Base-by-base conservation (phyloP, 2,797 vertebrate species). In the Neopelma chrysocephalum region DNA sequence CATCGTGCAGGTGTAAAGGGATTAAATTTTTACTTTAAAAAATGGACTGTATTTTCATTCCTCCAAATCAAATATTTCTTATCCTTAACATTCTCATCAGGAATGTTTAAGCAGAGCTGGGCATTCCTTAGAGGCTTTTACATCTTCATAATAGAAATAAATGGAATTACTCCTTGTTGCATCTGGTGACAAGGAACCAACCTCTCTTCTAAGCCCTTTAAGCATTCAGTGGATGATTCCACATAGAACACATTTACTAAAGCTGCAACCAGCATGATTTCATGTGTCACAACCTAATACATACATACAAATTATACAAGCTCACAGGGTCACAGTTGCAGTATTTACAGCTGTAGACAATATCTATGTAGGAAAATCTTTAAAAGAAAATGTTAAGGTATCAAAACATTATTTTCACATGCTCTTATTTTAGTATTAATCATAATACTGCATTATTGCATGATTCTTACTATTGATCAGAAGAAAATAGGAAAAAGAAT, bases 241-340 rank as follows among this genome's bases (percentile, higher is more conserved):
- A 91, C 34, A 80, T 25, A 71, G 25, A 92, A 61, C 9, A 61
- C 32, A 66, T 80, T 87, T 82, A 80, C 56, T 61, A 83, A 90
- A 90, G 62, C 68, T 84, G 89, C 87, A 96, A 89, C 40, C 29
- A 62, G 65, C 56, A 84, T 4, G 50, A 96, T 78, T 94, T 86
- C 48, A 71, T 6, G 20, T 26, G 27, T 53, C 61, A 53, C 51
- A 80, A 70, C 16, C 40, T 87, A 75, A 72, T n/a, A 91, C 71
- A 78, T 21, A 69, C 5, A 14, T 36, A 72, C 11, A 86, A 87
- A 77, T 72, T 48, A 72, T 4, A 77, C 25, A 83, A 71, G 38
- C 12, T 75, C 83, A 84, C 23, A 75, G 40, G 34, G 20, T 45
- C 54, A 82, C 14, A 51, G 38, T 26, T 91, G 50, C 32, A 85